Evolutionary conservation across 2,797 vertebrate genomes (phyloP).

Genomic region (Epinephelus awoara): DNA sequence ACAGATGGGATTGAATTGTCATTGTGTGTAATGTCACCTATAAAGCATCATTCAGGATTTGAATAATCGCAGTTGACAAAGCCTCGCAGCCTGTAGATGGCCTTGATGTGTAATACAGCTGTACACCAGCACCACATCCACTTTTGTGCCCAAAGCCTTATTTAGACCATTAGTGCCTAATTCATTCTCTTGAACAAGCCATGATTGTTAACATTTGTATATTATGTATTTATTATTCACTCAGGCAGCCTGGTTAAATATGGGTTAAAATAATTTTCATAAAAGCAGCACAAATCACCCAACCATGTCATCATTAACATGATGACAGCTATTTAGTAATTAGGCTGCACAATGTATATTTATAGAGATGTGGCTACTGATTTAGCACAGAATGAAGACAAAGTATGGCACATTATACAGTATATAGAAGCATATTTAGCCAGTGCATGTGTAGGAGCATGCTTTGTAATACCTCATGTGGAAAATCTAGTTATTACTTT

Average conservation of each 20-base stretch:
- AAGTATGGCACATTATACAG: background rate
- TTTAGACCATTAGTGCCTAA: constrained; percentile 56
- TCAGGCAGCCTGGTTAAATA: constrained; percentile 45
- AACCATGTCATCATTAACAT: constrained; percentile 43
- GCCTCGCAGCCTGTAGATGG: constrained; percentile 71
- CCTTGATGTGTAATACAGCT: constrained; percentile 68
- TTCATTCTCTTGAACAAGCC: constrained; percentile 28
- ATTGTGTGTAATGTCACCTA: constrained; percentile 83
- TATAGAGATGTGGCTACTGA: background rate
- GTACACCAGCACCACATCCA: constrained; percentile 22
- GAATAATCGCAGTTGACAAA: constrained; percentile 81
- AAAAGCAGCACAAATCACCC: constrained; percentile 36
- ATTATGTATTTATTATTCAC: constrained; percentile 44
- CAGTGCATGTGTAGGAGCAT: background rate
- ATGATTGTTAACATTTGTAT: constrained; percentile 39
- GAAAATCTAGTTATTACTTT: constrained; percentile 45
- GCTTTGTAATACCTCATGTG: constrained; percentile 13
- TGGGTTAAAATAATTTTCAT: constrained; percentile 44
- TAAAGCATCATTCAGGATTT: constrained; percentile 80
- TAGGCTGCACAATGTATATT: constrained; percentile 30
- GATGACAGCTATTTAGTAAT: constrained; percentile 43
- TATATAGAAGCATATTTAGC: background rate
- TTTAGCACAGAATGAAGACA: constrained; percentile 18
- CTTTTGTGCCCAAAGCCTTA: constrained; percentile 27
- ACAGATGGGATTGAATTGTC: constrained; percentile 82